Conservation (phyloP, 1,140 invertebrate species). For the Palaemon carinicauda region DNA sequence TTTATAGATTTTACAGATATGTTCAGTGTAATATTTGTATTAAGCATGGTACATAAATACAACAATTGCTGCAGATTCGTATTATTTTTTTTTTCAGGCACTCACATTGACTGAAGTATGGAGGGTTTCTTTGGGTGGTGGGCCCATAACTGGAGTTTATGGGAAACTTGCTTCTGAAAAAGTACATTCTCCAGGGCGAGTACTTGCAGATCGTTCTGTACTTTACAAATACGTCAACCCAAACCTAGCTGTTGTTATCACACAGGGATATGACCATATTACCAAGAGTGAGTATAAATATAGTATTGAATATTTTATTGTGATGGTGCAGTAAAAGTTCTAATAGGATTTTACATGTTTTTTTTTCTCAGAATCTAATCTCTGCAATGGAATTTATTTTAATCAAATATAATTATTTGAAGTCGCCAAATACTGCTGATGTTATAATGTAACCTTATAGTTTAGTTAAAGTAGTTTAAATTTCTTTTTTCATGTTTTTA, state of each 20-base stretch:
- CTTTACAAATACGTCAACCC: conserved; percentile 99
- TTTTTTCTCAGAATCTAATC: too few species aligned
- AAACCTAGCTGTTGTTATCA: conserved; percentile 88
- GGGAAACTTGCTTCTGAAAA: conserved; percentile 81
- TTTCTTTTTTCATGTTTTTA: too few species aligned
- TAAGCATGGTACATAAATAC: neutral
- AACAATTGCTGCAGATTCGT: neutral
- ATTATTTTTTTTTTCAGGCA: neutral
- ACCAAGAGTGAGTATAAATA: conserved; percentile 72
- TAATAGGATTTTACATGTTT: too few species aligned
- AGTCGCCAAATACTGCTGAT: too few species aligned
- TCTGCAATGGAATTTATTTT: too few species aligned
- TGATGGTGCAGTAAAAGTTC: too few species aligned
- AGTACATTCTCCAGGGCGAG: conserved; percentile 95
- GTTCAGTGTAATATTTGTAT: neutral
- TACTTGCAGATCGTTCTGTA: conserved; percentile 93
- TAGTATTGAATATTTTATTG: neutral
- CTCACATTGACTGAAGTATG: conserved; percentile 41
- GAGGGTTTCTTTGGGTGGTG: conserved; percentile 63
- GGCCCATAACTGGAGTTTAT: conserved; percentile 75
- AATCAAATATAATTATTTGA: too few species aligned
- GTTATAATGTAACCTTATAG: too few species aligned
- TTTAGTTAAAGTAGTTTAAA: too few species aligned
- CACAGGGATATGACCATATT: conserved; percentile 75
- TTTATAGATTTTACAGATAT: too few species aligned